Evolutionary conservation across 2,113 vertebrate genomes (phyloP).

Genomic region (Aspiorhynchus laticeps): DNA sequence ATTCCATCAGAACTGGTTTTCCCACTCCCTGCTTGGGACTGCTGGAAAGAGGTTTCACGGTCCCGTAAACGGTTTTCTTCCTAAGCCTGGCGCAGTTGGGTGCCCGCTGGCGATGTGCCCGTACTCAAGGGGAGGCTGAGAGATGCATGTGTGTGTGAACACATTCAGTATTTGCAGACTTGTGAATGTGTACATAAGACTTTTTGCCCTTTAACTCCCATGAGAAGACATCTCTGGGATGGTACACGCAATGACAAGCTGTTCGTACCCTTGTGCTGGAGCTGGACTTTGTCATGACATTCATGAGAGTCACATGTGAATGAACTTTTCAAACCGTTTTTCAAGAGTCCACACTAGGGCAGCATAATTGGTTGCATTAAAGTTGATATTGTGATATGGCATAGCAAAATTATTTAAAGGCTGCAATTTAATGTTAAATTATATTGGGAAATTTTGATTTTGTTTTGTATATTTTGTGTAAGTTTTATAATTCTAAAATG

Average conservation of each 20-base stretch:
- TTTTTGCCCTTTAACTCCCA: background rate
- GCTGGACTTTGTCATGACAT: background rate
- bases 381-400: background rate
- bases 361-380: background rate
- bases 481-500: background rate
- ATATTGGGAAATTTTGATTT: background rate
- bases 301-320: background rate
- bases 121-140: background rate
- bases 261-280: background rate
- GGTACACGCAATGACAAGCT: background rate
- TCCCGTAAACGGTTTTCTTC: slow-evolving; percentile 26
- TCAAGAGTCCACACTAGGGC: background rate
- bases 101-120: slow-evolving; percentile 18
- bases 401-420: background rate
- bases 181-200: slow-evolving; percentile 5
- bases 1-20: slow-evolving; percentile 47
- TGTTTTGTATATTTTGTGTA: background rate
- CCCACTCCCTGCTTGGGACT: background rate
- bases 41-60: background rate
- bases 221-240: slow-evolving; percentile 6
- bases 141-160: slow-evolving; percentile 5
- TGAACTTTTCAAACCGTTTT: background rate
- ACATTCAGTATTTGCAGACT: slow-evolving; percentile 16
- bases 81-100: slow-evolving; percentile 9
- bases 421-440: background rate